Base-by-base conservation (phyloP, 2,113 vertebrate genomes). In the Setophaga coronata region DNA sequence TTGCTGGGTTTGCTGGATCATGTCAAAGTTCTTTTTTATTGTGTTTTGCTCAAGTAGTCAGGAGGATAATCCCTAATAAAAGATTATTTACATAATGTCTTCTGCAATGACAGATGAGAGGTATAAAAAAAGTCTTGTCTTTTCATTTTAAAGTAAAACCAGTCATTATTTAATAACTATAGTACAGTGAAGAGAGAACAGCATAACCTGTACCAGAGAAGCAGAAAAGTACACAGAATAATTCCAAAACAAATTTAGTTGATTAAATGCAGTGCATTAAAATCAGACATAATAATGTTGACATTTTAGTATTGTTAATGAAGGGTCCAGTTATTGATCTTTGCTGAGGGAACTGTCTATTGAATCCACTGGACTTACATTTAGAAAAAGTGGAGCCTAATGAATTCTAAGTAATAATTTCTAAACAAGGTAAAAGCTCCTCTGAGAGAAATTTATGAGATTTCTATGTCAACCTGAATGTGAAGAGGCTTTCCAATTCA, bases 161-260 rank as follows among this genome's bases (percentile, higher is more conserved):
- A 38, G 65, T 82, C n/a, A 58, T 80, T 90, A 85, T 87, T 85
- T 79, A 79, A 21, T 79, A 79, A 21, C 62, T 79, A 18, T 20
- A 65, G 11, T 34, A 33, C 9, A 43, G 58, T 40, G 73, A 42
- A 85, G 25, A 65, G 48, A 79, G 73, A 93, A 71, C 48, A 88
- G 84, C 28, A 92, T 66, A 53, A 64, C 69, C 45, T 64, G 62
- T 88, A 88, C 50, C 62, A 73, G 74, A 82, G 67, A 85, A 82
- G 62, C 64, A 80, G 79, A 85, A 93, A 90, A 80, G 38, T 64
- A 84, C 66, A 87, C 40, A 85, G 71, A 61, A 81, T 91, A 82
- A 79, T 80, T 82, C 71, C 54, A 61, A 92, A 95, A 86, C 64
- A 91, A 94, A 94, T 90, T 51, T 61, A 70, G 45, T 73, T 94